Base-by-base conservation (phyloP, 2,113 vertebrate species). In the Glaucomys volans region DNA sequence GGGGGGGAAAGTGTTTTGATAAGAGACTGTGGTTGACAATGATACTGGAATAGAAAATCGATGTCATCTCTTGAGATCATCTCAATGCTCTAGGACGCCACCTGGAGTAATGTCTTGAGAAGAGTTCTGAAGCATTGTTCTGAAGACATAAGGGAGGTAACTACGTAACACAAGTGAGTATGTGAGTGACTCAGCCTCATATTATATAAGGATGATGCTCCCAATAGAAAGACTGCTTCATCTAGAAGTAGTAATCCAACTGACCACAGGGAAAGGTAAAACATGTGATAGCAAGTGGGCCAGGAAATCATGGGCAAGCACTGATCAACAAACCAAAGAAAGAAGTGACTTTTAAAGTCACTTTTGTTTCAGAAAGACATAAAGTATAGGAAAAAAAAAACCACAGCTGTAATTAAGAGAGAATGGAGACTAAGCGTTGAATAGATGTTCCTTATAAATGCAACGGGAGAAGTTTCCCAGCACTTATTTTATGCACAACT, bases 321-420 rank as follows among this genome's bases (percentile, higher is more conserved):
- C 10, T 71, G 24, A 59, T 42, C 17, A 37, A 26, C n/a, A 93
- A 26, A 13, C 26, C 50, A 66, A 79, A 83, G 22, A 59, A 0
- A 4, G 12, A 8, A 93, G 5, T 72, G 42, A 44, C 2, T 47
- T 67, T 52, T 74, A 47, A 12, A 64, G 4, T 64, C 20, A n/a
- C n/a, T n/a, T 67, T 69, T 75, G 4, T 57, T 86, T 88, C 71
- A 47, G 28, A 89, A 95, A 75, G 16, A 69, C 9, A 76, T 42
- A 71, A 84, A 86, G 24, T 95, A 8, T 79, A 75, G 42, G 94
- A 5, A 86, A 81, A 59, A 95, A 5, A 86, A 81, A 59, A 26
- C 5, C 8, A 32, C 1, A 87, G 37, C 16, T 85, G 40, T 40
- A 26, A 59, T 52, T 79, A 76, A 80, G 67, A 66, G 40, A 74